These are phyloP conservation scores for Chelonia mydas DNA, from an alignment of 2,797 vertebrate species.

Conservation along the genomic window DNA sequence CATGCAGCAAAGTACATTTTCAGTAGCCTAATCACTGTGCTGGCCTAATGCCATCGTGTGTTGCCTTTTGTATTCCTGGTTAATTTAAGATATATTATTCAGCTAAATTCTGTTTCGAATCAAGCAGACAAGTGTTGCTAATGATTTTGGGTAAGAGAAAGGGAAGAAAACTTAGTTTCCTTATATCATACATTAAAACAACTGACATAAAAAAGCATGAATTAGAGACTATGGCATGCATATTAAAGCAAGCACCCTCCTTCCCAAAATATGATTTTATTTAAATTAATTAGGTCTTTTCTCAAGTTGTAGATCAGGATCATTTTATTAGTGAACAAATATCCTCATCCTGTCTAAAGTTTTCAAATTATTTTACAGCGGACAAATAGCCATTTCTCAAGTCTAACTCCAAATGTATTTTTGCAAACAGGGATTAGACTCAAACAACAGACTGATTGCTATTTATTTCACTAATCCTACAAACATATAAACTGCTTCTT, in stretches of 20 bases:
- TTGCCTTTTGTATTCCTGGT: conserved; percentile 55
- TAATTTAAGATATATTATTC: conserved; percentile 18
- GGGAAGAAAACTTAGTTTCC: conserved; percentile 51
- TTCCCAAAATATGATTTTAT: conserved; percentile 11
- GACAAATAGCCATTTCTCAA: neutral
- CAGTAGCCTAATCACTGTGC: conserved; percentile 4
- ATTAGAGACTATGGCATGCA: conserved; percentile 9
- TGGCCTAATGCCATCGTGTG: conserved; percentile 19
- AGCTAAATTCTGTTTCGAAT: conserved; percentile 46
- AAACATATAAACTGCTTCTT: neutral
- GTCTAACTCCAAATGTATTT: neutral
- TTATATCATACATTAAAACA: conserved; percentile 60
- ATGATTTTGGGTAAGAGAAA: conserved; percentile 37
- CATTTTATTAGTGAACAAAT: neutral
- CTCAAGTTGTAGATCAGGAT: neutral
- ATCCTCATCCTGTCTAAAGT: neutral
- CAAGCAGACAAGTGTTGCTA: conserved; percentile 45
- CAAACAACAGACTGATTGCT: neutral
- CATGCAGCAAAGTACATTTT: conserved; percentile 46
- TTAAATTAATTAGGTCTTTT: neutral
- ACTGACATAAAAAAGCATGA: conserved; percentile 31
- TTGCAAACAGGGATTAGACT: neutral
- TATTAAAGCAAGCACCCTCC: neutral
- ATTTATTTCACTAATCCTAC: neutral
- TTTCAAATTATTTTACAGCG: neutral